Conservation (phyloP, 2,797 vertebrate genomes). For the Masticophis lateralis region DNA sequence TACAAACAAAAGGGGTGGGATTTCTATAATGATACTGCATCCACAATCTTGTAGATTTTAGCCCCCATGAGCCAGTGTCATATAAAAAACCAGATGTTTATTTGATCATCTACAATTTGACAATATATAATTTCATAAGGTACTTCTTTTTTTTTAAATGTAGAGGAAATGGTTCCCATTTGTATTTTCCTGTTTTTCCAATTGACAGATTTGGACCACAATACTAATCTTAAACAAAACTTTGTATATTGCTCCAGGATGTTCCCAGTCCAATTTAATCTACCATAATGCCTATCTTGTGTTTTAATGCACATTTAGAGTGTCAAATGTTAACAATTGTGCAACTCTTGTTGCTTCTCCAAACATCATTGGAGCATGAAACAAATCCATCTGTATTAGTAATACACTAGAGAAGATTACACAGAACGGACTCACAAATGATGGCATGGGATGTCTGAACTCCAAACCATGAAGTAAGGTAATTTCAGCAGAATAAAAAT, state of each 20-base stretch:
- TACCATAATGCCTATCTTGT: conserved; percentile 6
- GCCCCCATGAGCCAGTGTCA: not conserved
- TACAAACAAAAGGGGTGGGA: not conserved
- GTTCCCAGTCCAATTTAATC: conserved; percentile 46
- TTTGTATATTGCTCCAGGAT: conserved; percentile 43
- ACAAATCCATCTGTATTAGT: conserved; percentile 1
- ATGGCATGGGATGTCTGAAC: not conserved
- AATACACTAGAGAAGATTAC: not conserved
- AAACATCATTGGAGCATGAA: conserved; percentile 40
- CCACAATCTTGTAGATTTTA: not conserved
- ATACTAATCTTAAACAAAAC: conserved; percentile 31
- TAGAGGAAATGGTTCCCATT: not conserved
- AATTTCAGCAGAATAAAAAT: conserved; percentile 28
- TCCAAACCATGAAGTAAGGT: not conserved
- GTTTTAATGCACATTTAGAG: conserved; percentile 26
- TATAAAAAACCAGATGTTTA: not conserved
- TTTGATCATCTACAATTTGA: not conserved
- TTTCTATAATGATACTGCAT: not conserved
- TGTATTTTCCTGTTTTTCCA: not conserved
- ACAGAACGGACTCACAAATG: not conserved
- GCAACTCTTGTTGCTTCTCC: conserved; percentile 18
- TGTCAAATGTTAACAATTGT: conserved; percentile 36
- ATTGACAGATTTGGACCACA: not conserved
- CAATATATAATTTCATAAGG: not conserved
- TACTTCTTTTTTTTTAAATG: not conserved